Percentiles rank a stretch among this genome's conserved stretches.
These are phyloP conservation scores for Chorisops tibialis DNA, from an alignment of 2,888 invertebrate genomes.

Conservation along the genomic window DNA sequence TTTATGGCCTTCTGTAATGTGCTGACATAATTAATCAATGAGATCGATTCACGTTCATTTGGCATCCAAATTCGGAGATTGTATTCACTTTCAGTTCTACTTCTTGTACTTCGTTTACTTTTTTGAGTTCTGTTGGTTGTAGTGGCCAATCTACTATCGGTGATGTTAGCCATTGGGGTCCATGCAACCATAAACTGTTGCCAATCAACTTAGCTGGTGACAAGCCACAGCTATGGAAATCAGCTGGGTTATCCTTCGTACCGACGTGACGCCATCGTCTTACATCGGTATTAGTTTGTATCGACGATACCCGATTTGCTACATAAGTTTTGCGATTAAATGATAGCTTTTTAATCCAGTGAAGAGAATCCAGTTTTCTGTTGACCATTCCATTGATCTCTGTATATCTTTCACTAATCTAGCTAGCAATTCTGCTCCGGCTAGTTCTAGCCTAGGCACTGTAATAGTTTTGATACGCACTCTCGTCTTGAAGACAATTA, in stretches of 20 bases:
- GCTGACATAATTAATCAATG: no score
- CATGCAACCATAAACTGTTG: constrained; percentile 21
- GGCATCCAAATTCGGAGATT: no score
- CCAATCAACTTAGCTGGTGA: constrained; percentile 1
- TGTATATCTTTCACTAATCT: constrained; percentile 2
- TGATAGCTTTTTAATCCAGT: no score
- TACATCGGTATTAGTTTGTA: constrained; percentile 4
- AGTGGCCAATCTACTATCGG: no score
- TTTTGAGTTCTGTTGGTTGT: no score
- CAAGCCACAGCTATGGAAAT: constrained; percentile 14
- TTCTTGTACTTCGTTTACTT: not conserved
- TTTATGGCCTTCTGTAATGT: no score
- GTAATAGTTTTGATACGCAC: constrained; percentile 25
- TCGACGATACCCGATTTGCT: constrained; percentile 20
- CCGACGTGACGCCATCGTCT: constrained; percentile 17
- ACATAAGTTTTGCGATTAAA: constrained; percentile 2
- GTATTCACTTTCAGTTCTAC: no score
- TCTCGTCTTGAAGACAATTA: not conserved
- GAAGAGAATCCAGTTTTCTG: no score
- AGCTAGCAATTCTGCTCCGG: constrained; percentile 13
- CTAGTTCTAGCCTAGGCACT: constrained; percentile 25
- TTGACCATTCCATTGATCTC: no score
- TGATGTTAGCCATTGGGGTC: constrained; percentile 6
- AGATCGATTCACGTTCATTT: no score
- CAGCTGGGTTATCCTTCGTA: constrained; percentile 26